phyloP scores from a whole-genome alignment of 1,140 invertebrate species.

The Patella vulgata region DNA sequence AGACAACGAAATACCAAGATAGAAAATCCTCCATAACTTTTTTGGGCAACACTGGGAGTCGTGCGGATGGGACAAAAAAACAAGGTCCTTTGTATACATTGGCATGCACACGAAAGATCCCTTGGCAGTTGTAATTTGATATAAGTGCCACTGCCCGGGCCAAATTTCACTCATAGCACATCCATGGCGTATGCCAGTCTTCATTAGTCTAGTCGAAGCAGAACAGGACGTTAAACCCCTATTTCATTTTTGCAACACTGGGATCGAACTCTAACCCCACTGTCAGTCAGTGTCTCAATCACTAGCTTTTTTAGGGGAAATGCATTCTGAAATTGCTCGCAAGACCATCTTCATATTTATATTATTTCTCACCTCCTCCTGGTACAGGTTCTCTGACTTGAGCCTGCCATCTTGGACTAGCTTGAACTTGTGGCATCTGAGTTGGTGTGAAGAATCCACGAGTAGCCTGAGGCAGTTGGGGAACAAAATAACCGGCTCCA shows the following conservation, averaged over 20 bases:
- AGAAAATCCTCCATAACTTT: too few species aligned
- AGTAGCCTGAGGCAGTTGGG: slow-evolving; percentile 82
- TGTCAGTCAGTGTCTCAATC: too few species aligned
- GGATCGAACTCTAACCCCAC: neutral
- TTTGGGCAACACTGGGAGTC: too few species aligned
- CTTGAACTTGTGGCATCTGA: slow-evolving; percentile 86
- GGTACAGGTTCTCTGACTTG: slow-evolving; percentile 35
- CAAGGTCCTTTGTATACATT: slow-evolving; percentile 10
- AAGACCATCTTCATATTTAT: neutral
- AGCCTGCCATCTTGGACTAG: slow-evolving; percentile 79
- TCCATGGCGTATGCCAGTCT: too few species aligned
- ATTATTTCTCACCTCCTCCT: neutral
- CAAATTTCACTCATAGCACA: too few species aligned
- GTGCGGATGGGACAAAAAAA: too few species aligned
- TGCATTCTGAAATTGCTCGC: too few species aligned
- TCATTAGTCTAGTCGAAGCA: slow-evolving; percentile 1
- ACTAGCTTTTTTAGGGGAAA: neutral
- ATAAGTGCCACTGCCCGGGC: too few species aligned
- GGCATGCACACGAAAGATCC: too few species aligned
- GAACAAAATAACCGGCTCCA: slow-evolving; percentile 86
- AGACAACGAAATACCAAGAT: too few species aligned
- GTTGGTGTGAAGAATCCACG: slow-evolving; percentile 81
- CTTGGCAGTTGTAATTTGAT: too few species aligned
- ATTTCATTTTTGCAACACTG: neutral
- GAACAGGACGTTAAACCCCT: neutral